phyloP scores from a whole-genome alignment of 1,140 invertebrate genomes.

The Zaprionus kolodkinae region DNA sequence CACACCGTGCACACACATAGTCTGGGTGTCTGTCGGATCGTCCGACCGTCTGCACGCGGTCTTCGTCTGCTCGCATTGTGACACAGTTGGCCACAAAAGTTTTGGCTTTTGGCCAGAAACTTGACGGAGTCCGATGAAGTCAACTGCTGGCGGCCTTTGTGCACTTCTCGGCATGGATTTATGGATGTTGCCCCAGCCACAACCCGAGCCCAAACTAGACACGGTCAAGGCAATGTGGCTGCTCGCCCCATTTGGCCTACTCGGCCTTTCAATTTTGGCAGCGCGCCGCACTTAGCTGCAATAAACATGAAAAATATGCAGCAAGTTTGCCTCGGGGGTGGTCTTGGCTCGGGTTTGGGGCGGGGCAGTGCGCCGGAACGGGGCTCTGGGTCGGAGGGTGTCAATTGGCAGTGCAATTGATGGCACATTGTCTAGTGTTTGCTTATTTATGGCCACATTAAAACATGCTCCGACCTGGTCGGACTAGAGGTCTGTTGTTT shows the following conservation, averaged over 20 bases:
- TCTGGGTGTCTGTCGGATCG: no score
- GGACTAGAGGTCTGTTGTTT: background rate
- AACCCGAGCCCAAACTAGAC: constrained; percentile 4
- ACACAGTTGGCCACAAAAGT: constrained; percentile 68
- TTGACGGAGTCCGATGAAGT: constrained; percentile 72
- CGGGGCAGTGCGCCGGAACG: background rate
- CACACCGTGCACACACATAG: no score
- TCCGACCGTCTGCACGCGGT: background rate
- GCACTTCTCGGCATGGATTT: constrained; percentile 55
- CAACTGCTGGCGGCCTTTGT: constrained; percentile 52
- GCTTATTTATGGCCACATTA: constrained; percentile 78
- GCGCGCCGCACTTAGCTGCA: constrained; percentile 47
- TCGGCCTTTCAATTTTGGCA: constrained; percentile 62
- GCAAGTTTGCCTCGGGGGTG: constrained; percentile 37
- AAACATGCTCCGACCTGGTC: constrained; percentile 47
- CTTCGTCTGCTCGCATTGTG: constrained; percentile 46
- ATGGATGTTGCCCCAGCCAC: constrained; percentile 40
- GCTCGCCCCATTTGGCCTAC: constrained; percentile 14
- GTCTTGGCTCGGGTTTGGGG: constrained; percentile 10
- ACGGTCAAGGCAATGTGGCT: constrained; percentile 52
- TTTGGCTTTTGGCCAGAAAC: constrained; percentile 69
- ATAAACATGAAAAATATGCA: constrained; percentile 70
- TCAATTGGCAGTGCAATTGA: constrained; percentile 62
- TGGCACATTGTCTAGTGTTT: constrained; percentile 52
- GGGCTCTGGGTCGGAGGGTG: background rate